phyloP scores from a whole-genome alignment of 2,888 invertebrate genomes.

The Beris chalybata region DNA sequence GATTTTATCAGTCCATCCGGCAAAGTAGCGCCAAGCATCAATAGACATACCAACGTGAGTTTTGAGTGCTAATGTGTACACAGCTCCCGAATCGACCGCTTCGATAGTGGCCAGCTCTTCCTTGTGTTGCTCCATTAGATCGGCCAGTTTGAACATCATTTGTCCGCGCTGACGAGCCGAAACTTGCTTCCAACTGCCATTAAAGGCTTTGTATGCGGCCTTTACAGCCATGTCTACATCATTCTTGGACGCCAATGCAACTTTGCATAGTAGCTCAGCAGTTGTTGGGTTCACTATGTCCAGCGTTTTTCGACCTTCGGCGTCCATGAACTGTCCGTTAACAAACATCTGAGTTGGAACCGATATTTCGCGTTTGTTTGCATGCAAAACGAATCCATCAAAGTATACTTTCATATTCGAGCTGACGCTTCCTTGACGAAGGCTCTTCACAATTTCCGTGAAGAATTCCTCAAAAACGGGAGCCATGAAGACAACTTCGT shows the following conservation, averaged over 20 bases:
- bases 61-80: conserved; percentile 93
- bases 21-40: conserved; percentile 95
- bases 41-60: conserved; percentile 98
- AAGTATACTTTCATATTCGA: conserved; percentile 62
- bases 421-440: conserved; percentile 64
- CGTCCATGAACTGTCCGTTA: conserved; percentile 84
- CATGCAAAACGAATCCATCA: conserved; percentile 73
- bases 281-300: conserved; percentile 81
- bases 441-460: conserved; percentile 65
- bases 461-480: conserved; percentile 85
- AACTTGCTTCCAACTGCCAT: conserved; percentile 93
- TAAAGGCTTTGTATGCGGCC: conserved; percentile 86
- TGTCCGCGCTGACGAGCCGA: conserved; percentile 88
- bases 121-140: conserved; percentile 91
- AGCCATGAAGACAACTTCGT: conserved; percentile 91
- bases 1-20: conserved; percentile 96
- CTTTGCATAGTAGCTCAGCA: conserved; percentile 77
- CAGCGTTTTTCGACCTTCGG: conserved; percentile 66
- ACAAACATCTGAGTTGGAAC: conserved; percentile 92
- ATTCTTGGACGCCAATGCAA: conserved; percentile 69
- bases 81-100: conserved; percentile 91
- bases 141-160: conserved; percentile 83
- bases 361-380: conserved; percentile 80
- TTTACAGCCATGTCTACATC: conserved; percentile 89
- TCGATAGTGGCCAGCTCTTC: conserved; percentile 96